These are phyloP conservation scores for Agriopis leucophaearia DNA, from an alignment of 2,888 invertebrate species.

Conservation along the genomic window DNA sequence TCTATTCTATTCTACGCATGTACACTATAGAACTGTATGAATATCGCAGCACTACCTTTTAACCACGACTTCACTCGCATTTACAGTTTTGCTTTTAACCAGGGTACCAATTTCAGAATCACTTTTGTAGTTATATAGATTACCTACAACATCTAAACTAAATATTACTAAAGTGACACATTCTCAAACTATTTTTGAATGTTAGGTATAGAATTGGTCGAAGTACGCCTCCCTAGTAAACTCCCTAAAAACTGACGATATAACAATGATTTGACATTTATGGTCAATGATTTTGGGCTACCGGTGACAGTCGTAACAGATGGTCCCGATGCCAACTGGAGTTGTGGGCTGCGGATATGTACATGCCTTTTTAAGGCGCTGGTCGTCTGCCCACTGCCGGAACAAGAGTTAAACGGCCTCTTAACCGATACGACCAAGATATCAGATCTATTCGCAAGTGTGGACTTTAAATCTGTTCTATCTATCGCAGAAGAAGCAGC, in stretches of 20 bases:
- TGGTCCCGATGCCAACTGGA: constrained; percentile 22
- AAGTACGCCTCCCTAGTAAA: not conserved
- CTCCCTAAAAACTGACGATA: constrained; percentile 1
- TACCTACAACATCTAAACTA: not conserved
- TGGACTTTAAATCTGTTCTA: not conserved
- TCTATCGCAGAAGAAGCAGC: too few relatives aligned
- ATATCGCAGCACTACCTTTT: not conserved
- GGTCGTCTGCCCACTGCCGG: constrained; percentile 32
- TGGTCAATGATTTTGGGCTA: not conserved
- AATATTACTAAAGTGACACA: too few relatives aligned
- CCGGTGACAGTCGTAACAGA: constrained; percentile 20
- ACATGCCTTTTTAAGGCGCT: constrained; percentile 20
- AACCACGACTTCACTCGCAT: not conserved
- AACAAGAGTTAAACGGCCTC: constrained; percentile 24
- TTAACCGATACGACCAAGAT: constrained; percentile 3
- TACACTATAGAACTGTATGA: not conserved
- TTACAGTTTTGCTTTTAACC: not conserved
- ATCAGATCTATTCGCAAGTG: not conserved
- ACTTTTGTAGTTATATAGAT: not conserved
- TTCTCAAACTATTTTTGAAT: not conserved
- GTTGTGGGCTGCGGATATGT: constrained; percentile 31
- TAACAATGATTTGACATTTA: not conserved
- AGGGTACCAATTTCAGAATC: not conserved
- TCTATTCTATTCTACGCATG: too few relatives aligned
- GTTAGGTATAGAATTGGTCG: not conserved